Percentiles rank a stretch among this genome's conserved stretches.
These are phyloP conservation scores for Anorthoa munda DNA, from an alignment of 2,888 invertebrate species.

Conservation along the genomic window DNA sequence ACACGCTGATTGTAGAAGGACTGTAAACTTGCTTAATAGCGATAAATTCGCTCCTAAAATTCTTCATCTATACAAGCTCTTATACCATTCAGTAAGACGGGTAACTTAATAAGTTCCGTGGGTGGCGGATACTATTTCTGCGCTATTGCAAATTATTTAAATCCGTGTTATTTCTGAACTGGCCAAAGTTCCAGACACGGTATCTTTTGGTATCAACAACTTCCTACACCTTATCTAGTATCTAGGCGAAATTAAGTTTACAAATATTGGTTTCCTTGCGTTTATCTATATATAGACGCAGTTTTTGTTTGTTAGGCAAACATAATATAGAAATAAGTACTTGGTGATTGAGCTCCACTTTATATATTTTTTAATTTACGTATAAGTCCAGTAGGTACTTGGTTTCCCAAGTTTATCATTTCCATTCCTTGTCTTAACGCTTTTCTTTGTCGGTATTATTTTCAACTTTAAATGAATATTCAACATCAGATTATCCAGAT, in stretches of 20 bases:
- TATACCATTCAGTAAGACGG: constrained; percentile 41
- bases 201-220: constrained; percentile 31
- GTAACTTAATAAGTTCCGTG: constrained; percentile 53
- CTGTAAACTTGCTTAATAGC: constrained; percentile 11
- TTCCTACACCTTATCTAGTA: constrained; percentile 43
- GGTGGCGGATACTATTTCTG: constrained; percentile 53
- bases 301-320: not conserved
- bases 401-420: not conserved
- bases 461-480: constrained; percentile 2
- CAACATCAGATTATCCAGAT: not conserved
- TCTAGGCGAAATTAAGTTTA: constrained; percentile 13
- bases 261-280: not conserved
- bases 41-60: constrained; percentile 31
- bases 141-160: constrained; percentile 54
- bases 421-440: not conserved
- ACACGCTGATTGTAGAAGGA: constrained; percentile 11
- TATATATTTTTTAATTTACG: too few relatives aligned
- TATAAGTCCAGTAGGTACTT: too few relatives aligned
- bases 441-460: not conserved
- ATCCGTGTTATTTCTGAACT: constrained; percentile 53
- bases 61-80: constrained; percentile 27
- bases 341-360: not conserved
- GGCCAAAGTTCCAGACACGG: constrained; percentile 29
- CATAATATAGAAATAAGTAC: not conserved
- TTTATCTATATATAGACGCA: not conserved